A percentile compares a stretch with the other conserved stretches of the same genome.
Conservation (phyloP, 1,140 invertebrate genomes). For the Akabosia matsudoensis region DNA sequence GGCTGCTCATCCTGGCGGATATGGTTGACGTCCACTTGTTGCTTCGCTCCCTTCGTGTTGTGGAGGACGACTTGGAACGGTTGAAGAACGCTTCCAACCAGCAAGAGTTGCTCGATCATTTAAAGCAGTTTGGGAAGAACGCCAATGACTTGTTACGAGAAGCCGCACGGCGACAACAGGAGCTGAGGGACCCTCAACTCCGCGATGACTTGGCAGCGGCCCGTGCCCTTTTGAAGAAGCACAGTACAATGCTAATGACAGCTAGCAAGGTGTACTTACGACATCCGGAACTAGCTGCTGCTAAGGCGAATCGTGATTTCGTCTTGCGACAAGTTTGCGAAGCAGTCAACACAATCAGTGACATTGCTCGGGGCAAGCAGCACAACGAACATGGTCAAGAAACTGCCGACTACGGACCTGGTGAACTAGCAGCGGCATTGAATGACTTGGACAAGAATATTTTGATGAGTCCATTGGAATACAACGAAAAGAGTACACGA, state of each 20-base stretch:
- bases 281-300: slow-evolving; percentile 63
- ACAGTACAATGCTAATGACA: slow-evolving; percentile 63
- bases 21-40: slow-evolving; percentile 62
- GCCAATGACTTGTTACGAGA: slow-evolving; percentile 57
- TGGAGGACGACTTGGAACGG: slow-evolving; percentile 56
- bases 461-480: slow-evolving; percentile 62
- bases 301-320: slow-evolving; percentile 60
- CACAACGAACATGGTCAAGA: slow-evolving; percentile 46
- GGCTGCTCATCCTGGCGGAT: slow-evolving; percentile 62
- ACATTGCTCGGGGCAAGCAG: slow-evolving; percentile 49
- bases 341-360: slow-evolving; percentile 60
- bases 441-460: slow-evolving; percentile 64
- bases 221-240: slow-evolving; percentile 62
- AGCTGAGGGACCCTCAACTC: slow-evolving; percentile 60
- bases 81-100: slow-evolving; percentile 56
- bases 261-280: slow-evolving; percentile 64
- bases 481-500: slow-evolving; percentile 57
- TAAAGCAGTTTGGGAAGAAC: slow-evolving; percentile 58
- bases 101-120: slow-evolving; percentile 58
- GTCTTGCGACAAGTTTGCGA: slow-evolving; percentile 61
- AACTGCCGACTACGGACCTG: slow-evolving; percentile 55
- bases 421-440: slow-evolving; percentile 61
- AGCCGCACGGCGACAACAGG: slow-evolving; percentile 60
- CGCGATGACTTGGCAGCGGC: slow-evolving; percentile 64
- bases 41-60: slow-evolving; percentile 56